Base-by-base conservation (phyloP, 2,797 vertebrate genomes). In the Pteropus rufus region DNA sequence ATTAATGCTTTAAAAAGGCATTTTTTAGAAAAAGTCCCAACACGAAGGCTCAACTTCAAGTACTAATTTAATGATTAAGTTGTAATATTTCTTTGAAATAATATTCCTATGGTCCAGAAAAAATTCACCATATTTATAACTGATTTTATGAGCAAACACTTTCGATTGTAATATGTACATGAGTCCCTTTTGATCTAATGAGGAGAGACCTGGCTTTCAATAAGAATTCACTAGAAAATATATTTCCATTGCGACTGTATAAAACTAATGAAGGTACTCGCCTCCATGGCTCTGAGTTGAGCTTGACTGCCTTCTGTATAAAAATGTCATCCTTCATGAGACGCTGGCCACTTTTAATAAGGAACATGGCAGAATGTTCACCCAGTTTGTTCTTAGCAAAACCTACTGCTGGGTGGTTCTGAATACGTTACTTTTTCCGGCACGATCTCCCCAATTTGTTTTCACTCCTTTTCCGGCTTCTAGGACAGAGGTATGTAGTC, bases 31-130 rank as follows among this genome's bases (percentile, higher is more conserved):
- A 98, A 98, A 98, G 98, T 98, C 92, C 98, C 97, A 98, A 97
- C 97, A 96, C 62, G 84, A 98, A 97, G 98, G 98, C 95, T 97
- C 93, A 97, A 98, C 98, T 98, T 98, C 98, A 98, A 98, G 98
- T 98, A 99, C 98, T 98, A 98, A 98, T 98, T 98, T 98, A 98
- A 98, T 96, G 97, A 98, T 97, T 97, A 97, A 97, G 95, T 96
- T 98, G 98, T 97, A 98, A 97, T 98, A 98, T 98, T 98, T 98
- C 98, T 98, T 98, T 98, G 98, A 98, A 98, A 99, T 98, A 98
- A 98, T 98, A 98, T 98, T 99, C 98, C 98, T 98, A 98, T 98
- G 98, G 98, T 98, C 96, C 98, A 98, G 98, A 98, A 98, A 98
- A 98, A 98, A 98, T 97, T 98, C 97, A 98, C 98, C 98, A 98